Conservation (phyloP, 2,797 vertebrate genomes). For the Clarias laeviceps region DNA sequence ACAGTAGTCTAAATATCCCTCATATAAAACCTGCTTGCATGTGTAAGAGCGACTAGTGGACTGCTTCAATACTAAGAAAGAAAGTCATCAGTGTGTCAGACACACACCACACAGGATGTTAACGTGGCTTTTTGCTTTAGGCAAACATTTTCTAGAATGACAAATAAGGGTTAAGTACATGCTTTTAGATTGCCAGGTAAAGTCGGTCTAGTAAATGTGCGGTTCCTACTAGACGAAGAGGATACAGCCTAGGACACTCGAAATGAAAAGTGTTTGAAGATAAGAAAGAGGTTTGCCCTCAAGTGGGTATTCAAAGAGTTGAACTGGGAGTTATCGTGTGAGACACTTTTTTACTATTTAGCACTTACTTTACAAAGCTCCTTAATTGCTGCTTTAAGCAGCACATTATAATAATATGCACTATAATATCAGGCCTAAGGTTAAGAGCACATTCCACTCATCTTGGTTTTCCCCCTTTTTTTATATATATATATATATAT, state of each 20-base stretch:
- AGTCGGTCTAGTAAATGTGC: conserved; percentile 39
- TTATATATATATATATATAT: no score
- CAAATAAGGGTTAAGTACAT: conserved; percentile 32
- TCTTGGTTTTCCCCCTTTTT: no score
- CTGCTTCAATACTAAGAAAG: conserved; percentile 41
- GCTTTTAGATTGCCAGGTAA: conserved; percentile 35
- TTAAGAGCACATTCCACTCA: conserved; percentile 53
- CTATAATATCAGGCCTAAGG: conserved; percentile 62
- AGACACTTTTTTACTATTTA: conserved; percentile 56
- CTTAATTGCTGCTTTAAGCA: conserved; percentile 65
- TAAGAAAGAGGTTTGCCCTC: conserved; percentile 51
- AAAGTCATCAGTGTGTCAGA: conserved; percentile 59
- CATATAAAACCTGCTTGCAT: conserved; percentile 13
- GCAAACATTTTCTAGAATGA: conserved; percentile 46
- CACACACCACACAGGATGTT: conserved; percentile 43
- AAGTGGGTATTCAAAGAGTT: conserved; percentile 57
- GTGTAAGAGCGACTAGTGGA: conserved; percentile 36
- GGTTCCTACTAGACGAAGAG: conserved; percentile 34
- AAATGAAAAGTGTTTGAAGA: conserved; percentile 58
- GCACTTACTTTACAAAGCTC: conserved; percentile 64
- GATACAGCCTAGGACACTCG: conserved; percentile 32
- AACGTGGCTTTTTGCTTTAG: conserved; percentile 46
- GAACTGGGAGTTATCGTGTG: conserved; percentile 55
- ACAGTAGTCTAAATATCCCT: background rate
- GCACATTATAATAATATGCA: conserved; percentile 46